Evolutionary conservation across 2,888 invertebrate species (phyloP), one percentile per base, ranked within the genome.

Genomic region (Drosophila antonietae): DNA sequence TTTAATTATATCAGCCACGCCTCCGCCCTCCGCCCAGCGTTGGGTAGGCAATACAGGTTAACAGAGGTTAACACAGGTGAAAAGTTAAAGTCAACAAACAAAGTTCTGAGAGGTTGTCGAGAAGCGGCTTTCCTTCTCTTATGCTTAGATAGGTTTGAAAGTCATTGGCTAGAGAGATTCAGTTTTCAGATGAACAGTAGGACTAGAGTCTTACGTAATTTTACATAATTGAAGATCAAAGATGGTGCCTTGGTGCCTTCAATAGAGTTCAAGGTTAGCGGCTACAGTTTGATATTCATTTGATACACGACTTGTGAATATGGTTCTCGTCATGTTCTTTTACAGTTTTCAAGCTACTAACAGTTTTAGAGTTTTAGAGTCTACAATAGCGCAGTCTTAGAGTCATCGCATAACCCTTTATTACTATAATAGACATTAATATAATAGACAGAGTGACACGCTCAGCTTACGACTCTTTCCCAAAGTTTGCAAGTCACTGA

Each of bases 1-100:
- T 51, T 51, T 51, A 35, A 39, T 55, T 39, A 55, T 51, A 35
- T 20, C 53, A n/a, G 28, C 53, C 28, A 55, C 53, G 39, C 39
- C 53, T 15, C 37, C 3, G 20, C 20, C 20, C 20, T 20, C 14
- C 31, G 31, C 35, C 20, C 4, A 23, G 15, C 28, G 9, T 15
- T 20, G 12, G 6, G 51, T 12, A n/a, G 33, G 51, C 51, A 47
- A 1, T 8, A 15, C 47, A 44, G 46, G 0, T 28, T 28, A 28
- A 28, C 28, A 39, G 14, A 15, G 37, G 49, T 31, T 49, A 33
- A 18, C 4, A 7, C 33, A 12, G 49, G 49, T 33, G 33, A 33
- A 51, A 18, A 33, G 49, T 12, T 33, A 33, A 33, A 18, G 49
- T 49, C 31, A 49, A 49, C 49, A 49, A 49, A 12, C 12, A 18